Evolutionary conservation across 2,113 vertebrate species (phyloP).

Genomic region (Limnothrissa miodon): DNA sequence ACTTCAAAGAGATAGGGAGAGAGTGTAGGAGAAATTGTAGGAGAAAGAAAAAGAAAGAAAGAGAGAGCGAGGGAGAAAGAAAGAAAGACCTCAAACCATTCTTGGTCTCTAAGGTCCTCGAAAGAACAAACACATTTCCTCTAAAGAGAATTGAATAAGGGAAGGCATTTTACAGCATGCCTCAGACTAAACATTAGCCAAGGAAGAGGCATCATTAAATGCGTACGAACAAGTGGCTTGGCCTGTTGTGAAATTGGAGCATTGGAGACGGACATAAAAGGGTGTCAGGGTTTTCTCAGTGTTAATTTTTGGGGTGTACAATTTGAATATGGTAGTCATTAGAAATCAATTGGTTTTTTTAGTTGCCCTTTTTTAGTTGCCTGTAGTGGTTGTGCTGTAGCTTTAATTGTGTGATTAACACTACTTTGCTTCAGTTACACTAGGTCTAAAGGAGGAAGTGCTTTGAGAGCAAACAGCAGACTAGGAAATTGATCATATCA

Average conservation of each 20-base stretch:
- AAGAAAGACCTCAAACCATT: background rate
- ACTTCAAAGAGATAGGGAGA: conserved; percentile 4
- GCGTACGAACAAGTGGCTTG: background rate
- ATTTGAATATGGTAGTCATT: no score
- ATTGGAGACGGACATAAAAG: background rate
- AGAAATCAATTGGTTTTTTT: no score
- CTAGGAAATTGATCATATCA: background rate
- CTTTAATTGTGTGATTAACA: background rate
- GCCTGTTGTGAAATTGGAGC: background rate
- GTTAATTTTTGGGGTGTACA: background rate
- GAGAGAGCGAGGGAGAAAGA: conserved; percentile 1
- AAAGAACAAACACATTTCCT: background rate
- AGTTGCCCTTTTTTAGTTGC: no score
- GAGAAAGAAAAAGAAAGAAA: background rate
- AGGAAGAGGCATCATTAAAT: background rate
- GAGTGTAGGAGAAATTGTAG: background rate
- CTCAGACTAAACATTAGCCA: background rate
- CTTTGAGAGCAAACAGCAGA: background rate
- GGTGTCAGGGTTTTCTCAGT: background rate
- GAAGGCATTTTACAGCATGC: background rate
- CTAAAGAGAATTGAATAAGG: background rate
- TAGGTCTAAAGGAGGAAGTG: background rate
- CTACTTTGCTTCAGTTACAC: background rate
- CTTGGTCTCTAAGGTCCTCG: background rate
- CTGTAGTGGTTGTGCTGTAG: no score